Evolutionary conservation across 1,140 invertebrate species (phyloP), one percentile per base, ranked within the genome.

Genomic region (Stenopsyche tienmushanensis): DNA sequence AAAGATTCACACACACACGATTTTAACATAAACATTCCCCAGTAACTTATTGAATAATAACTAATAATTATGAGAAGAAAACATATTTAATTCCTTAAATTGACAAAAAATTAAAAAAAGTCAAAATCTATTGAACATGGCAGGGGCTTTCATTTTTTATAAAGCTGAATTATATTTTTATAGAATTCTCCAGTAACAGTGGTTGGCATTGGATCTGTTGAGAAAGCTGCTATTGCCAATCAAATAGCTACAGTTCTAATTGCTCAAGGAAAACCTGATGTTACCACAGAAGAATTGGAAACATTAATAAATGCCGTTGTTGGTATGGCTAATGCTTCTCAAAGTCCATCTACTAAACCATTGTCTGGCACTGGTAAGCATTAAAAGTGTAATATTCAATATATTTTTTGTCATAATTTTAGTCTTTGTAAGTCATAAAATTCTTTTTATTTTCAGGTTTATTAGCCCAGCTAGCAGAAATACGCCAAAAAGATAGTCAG

Each of bases 181-280:
- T 18, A 77, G 65, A 75, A 77, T 7, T 77, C 81, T 66, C 81
- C 82, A 0, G 78, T 85, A 1, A 78, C 76, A 59, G 85, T 89
- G n/a, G 86, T 85, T 13, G 87, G 86, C 50, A 82, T 88, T 26
- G 87, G 87, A 9, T 79, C 81, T 1, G 83, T 90, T 21, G 86
- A 90, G 71, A 88, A 88, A 73, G 83, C 84, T 1, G 85, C 86
- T 41, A 89, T 92, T 65, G 88, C 90, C 9, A 83, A 86, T 72
- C 89, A 92, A 75, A 86, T 93, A 72, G 88, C 91, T 0, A 85
- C 83, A 21, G 90, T 88, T 7, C 75, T 93, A 34, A 77, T 91
- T 1, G 82, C 85, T 5, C 89, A 91, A 77, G 91, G 90, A 34
- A 86, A 88, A 75, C 88, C 87, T 0, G 86, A 92, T 76, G 86